Base-by-base conservation (phyloP, 2,797 vertebrate species). In the Chromobotia macracanthus region DNA sequence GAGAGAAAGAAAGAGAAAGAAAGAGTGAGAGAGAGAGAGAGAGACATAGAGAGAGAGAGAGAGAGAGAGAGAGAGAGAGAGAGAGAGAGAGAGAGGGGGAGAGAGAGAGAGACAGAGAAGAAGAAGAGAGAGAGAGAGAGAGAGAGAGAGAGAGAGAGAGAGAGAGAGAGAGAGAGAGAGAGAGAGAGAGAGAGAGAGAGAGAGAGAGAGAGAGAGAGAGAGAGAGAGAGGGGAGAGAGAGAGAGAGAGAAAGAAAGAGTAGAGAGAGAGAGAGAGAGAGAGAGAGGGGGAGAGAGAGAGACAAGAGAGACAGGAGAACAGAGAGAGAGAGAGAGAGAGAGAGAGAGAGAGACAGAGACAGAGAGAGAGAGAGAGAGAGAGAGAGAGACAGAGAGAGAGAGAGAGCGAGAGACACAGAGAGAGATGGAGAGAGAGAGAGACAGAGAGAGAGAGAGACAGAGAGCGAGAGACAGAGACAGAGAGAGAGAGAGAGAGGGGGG, bases 401-500 rank as follows among this genome's bases (percentile, higher is more conserved):
- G 7, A 18, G 44, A 16, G 50, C 80, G 50, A 58, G 81, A 70
- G 67, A 44, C 60, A 79, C 72, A 84, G 38, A 74, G 12, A 23
- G 72, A 75, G 61, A 41, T 65, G 50, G 44, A 35, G 48, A 61
- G 41, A 31, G 31, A 31, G 31, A 41, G 38, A 61, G 25, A 13
- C 48, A 55, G 38, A 56, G 19, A 41, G 38, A 41, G 38, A 9
- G 38, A 41, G 7, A 18, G 44, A 16, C 16, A 41, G 53, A 48
- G 21, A 41, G 51, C 18, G 11, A 55, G 18, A 41, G n/a, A n/a
- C n/a, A n/a, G n/a, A n/a, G n/a, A n/a, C n/a, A 81, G 50, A 58
- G 81, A 70, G 67, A 44, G 55, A 79, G 75, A 84, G 38, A 74
- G 12, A 23, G 72, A 75, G n/a, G n/a, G n/a, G n/a, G n/a, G 61